Conservation (phyloP, 2,888 invertebrate species). For the Melinaea marsaeus region DNA sequence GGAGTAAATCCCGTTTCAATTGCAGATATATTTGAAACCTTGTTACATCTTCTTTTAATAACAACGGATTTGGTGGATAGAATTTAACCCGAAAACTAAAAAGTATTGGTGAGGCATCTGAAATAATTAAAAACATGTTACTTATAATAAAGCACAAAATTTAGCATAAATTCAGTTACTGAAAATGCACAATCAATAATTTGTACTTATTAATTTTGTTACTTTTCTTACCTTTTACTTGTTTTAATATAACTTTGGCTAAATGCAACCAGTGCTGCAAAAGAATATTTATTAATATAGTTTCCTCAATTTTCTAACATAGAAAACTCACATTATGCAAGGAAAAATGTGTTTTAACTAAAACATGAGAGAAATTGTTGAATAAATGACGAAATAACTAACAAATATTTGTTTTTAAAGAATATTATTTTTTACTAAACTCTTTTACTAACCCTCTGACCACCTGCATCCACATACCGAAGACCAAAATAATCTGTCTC, state of each 20-base stretch:
- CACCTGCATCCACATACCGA: constrained; percentile 91
- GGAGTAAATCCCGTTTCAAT: constrained; percentile 94
- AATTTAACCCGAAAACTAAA: constrained; percentile 98
- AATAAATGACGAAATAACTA: too few relatives aligned
- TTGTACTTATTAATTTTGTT: too few relatives aligned
- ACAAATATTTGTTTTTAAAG: neutral
- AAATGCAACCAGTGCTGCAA: constrained; percentile 96
- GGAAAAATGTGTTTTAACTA: too few relatives aligned
- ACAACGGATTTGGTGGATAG: constrained; percentile 96
- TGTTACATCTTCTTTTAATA: constrained; percentile 95
- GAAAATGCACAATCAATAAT: too few relatives aligned
- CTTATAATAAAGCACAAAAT: neutral
- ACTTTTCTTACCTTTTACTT: constrained; percentile 87
- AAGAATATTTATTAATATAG: constrained; percentile 28
- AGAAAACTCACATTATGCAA: too few relatives aligned
- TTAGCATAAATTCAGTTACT: too few relatives aligned
- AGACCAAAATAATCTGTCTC: constrained; percentile 97
- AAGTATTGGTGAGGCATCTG: constrained; percentile 93
- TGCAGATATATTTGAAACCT: constrained; percentile 97
- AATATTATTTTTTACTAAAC: constrained; percentile 12
- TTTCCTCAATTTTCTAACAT: too few relatives aligned
- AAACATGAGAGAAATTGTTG: too few relatives aligned
- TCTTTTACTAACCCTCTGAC: constrained; percentile 90
- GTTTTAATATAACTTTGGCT: constrained; percentile 92
- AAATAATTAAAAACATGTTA: constrained; percentile 33